Evolutionary conservation across 2,113 vertebrate species (phyloP).

Genomic region (Corydoras sp.): DNA sequence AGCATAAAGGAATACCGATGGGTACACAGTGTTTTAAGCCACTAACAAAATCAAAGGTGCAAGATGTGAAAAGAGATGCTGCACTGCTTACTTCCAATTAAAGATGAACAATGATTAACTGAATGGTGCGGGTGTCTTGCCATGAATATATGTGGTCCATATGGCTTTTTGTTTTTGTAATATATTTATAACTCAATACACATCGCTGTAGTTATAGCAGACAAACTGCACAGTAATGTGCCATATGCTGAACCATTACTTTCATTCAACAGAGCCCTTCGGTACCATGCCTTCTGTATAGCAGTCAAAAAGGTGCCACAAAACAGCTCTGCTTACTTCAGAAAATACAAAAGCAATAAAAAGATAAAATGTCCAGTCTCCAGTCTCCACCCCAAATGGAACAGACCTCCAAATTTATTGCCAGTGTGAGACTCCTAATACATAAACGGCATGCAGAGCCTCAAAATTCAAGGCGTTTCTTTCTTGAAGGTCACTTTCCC

Average conservation of each 20-base stretch:
- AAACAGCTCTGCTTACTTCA: conserved; percentile 17
- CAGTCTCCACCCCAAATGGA: conserved; percentile 23
- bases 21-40: conserved; percentile 25
- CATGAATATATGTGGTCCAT: conserved; percentile 24
- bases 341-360: conserved; percentile 12
- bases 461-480: conserved; percentile 18
- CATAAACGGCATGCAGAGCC: conserved; percentile 19
- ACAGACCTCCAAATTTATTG: conserved; percentile 24
- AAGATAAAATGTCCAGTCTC: conserved; percentile 21
- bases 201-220: conserved; percentile 39
- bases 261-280: conserved; percentile 36
- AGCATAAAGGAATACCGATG: conserved; percentile 20
- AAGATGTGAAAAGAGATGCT: conserved; percentile 24
- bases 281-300: conserved; percentile 26
- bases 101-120: conserved; percentile 39
- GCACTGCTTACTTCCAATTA: conserved; percentile 40
- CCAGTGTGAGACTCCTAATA: conserved; percentile 12
- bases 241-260: conserved; percentile 42
- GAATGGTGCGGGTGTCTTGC: conserved; percentile 20
- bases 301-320: conserved; percentile 20
- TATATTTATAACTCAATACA: conserved; percentile 34
- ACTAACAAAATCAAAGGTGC: conserved; percentile 18
- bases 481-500: conserved; percentile 41
- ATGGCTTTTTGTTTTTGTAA: conserved; percentile 24
- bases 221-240: conserved; percentile 37